Percentiles rank a stretch among this genome's conserved stretches.
phyloP scores from a whole-genome alignment of 2,113 vertebrate genomes.

The Perca flavescens region DNA sequence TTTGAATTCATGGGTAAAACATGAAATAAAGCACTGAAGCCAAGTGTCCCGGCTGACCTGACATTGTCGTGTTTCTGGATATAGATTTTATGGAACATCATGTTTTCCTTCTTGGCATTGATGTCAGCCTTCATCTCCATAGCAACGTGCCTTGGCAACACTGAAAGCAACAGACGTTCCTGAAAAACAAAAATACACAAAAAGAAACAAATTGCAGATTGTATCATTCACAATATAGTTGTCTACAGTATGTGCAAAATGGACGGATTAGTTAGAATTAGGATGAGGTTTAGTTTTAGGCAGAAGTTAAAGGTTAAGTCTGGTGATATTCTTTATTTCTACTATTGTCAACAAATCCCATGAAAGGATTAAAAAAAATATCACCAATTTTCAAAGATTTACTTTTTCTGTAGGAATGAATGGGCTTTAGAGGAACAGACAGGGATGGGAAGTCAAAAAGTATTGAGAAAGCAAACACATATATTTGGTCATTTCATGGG shows the following conservation, averaged over 20 bases:
- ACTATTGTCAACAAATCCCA: too few relatives aligned
- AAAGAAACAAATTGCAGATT: slow-evolving; percentile 58
- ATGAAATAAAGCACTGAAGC: background rate
- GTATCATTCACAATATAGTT: slow-evolving; percentile 52
- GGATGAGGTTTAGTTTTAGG: too few relatives aligned
- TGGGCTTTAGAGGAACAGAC: background rate
- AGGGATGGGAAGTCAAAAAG: background rate
- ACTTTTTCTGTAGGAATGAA: background rate
- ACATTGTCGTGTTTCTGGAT: slow-evolving; percentile 99
- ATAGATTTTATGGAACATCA: slow-evolving; percentile 99
- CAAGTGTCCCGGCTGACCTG: slow-evolving; percentile 84
- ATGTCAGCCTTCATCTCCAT: slow-evolving; percentile 99
- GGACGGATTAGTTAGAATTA: too few relatives aligned
- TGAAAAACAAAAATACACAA: slow-evolving; percentile 71
- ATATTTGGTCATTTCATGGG: background rate
- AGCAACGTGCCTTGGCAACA: slow-evolving; percentile 96
- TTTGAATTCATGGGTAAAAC: background rate
- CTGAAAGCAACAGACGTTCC: slow-evolving; percentile 95
- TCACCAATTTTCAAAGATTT: background rate
- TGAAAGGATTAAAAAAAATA: too few relatives aligned
- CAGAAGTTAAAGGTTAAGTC: too few relatives aligned
- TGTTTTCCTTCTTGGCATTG: slow-evolving; percentile 97
- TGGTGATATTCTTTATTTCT: too few relatives aligned
- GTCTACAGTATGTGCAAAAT: background rate
- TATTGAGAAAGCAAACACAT: background rate